phyloP scores from a whole-genome alignment of 1,140 invertebrate genomes.

The Leptinotarsa lineolata region DNA sequence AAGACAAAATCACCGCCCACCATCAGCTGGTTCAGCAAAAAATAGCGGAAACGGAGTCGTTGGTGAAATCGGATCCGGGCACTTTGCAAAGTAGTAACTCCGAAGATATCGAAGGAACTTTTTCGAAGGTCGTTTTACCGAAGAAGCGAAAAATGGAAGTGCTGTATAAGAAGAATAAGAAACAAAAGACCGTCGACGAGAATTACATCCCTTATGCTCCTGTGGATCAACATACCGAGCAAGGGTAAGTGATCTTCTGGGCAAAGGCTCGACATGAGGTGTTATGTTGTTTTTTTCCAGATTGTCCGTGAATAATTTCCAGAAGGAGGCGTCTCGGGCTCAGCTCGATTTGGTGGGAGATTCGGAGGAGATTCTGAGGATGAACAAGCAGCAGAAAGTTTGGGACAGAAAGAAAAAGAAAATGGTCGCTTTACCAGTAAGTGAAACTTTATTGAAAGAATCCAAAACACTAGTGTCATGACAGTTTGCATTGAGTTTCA shows the following conservation, averaged over 20 bases:
- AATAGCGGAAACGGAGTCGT: slow-evolving; percentile 51
- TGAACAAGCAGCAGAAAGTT: slow-evolving; percentile 62
- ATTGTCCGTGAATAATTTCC: slow-evolving; percentile 69
- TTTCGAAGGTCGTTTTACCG: slow-evolving; percentile 60
- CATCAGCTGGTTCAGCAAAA: slow-evolving; percentile 56
- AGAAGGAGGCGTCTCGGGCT: slow-evolving; percentile 67
- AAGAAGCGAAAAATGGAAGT: slow-evolving; percentile 65
- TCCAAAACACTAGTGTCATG: no score
- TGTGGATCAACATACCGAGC: slow-evolving; percentile 84
- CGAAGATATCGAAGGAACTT: slow-evolving; percentile 52
- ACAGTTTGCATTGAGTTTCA: no score
- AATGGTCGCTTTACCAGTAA: slow-evolving; percentile 67
- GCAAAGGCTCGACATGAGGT: slow-evolving; percentile 67
- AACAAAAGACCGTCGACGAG: slow-evolving; percentile 68
- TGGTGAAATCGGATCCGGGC: slow-evolving; percentile 30
- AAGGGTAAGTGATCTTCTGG: slow-evolving; percentile 73
- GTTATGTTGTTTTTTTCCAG: slow-evolving; percentile 54
- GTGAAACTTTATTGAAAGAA: slow-evolving; percentile 29
- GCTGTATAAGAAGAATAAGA: slow-evolving; percentile 62
- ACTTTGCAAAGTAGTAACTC: slow-evolving; percentile 46
- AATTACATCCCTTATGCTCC: slow-evolving; percentile 88
- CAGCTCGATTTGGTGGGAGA: slow-evolving; percentile 77
- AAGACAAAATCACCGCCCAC: slow-evolving; percentile 62
- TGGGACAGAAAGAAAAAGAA: slow-evolving; percentile 87
- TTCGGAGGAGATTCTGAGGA: slow-evolving; percentile 64